Evolutionary conservation across 1,140 invertebrate genomes (phyloP), one percentile per base, ranked within the genome.

Genomic region (Tenebrio molitor): DNA sequence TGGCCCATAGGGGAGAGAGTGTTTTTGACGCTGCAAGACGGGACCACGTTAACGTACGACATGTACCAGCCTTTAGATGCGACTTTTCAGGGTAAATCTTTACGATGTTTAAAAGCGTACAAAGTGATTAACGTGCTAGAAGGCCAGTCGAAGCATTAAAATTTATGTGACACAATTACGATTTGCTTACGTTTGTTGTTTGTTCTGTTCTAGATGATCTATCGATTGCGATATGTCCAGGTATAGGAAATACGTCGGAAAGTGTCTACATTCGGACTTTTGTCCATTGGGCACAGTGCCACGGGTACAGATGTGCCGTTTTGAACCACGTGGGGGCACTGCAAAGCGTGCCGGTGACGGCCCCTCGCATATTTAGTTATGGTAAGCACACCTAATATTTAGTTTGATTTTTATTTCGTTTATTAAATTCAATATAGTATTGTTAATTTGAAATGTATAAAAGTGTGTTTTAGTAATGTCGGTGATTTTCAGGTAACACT

Each of bases 321-420:
- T 88, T 97, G 53, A 98, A 98, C 85, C 96, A 98, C 82, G 90
- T 97, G 65, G 96, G 96, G n/a, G 94, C 93, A 2, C 83, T 97
- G 4, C 88, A 89, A 65, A 92, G 91, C 82, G 92, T 97, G 7
- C 90, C 91, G 62, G 89, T 97, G 3, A 97, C 95, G 12, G 89
- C 92, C n/a, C 89, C 90, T 21, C 87, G 95, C 74, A 94, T 97
- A 77, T 97, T 97, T 81, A 92, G 92, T 41, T 97, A 97, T 84
- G 96, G 95, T 95, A 86, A 84, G 84, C 36, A 62, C 23, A 64
- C 6, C 12, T 39, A 10, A 5, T 33, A 33, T 33, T 4, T 46
- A 5, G n/a, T 33, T 33, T 33, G n/a, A n/a, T n/a, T n/a, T n/a
- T n/a, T n/a, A n/a, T n/a, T n/a, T n/a, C n/a, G n/a, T n/a, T n/a